phyloP scores from a whole-genome alignment of 1,140 invertebrate genomes.

The Drosophila grimshawi region DNA sequence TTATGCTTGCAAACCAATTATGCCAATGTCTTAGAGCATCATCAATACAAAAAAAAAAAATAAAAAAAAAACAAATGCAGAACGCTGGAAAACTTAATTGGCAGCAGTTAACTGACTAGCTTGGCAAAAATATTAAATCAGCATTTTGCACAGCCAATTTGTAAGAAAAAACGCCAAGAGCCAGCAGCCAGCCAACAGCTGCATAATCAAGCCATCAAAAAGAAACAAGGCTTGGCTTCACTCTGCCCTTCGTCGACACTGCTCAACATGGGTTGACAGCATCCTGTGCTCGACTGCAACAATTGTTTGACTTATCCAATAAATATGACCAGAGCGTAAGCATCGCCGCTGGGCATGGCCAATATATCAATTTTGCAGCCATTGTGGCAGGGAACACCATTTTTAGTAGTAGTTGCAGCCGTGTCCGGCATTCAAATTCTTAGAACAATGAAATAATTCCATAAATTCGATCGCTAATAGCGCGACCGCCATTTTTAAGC shows the following conservation, averaged over 20 bases:
- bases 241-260: neutral
- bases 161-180: slow-evolving; percentile 68
- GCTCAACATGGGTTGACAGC: neutral
- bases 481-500: slow-evolving; percentile 68
- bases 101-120: slow-evolving; percentile 28
- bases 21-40: slow-evolving; percentile 48
- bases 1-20: slow-evolving; percentile 77
- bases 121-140: slow-evolving; percentile 77
- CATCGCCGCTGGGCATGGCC: neutral
- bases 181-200: slow-evolving; percentile 44
- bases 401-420: slow-evolving; percentile 31
- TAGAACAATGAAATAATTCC: slow-evolving; percentile 83
- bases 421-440: slow-evolving; percentile 71
- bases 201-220: slow-evolving; percentile 79
- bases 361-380: slow-evolving; percentile 71
- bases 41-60: slow-evolving; percentile 6
- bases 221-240: slow-evolving; percentile 21
- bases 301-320: slow-evolving; percentile 65
- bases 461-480: slow-evolving; percentile 81
- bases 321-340: slow-evolving; percentile 54
- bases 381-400: slow-evolving; percentile 59
- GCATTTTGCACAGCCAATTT: slow-evolving; percentile 73
- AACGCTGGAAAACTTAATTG: slow-evolving; percentile 67
- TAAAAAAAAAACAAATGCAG: neutral
- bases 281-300: slow-evolving; percentile 24